Evolutionary conservation across 2,113 vertebrate species (phyloP), one percentile per base, ranked within the genome.

Genomic region (Megatriorchis doriae): DNA sequence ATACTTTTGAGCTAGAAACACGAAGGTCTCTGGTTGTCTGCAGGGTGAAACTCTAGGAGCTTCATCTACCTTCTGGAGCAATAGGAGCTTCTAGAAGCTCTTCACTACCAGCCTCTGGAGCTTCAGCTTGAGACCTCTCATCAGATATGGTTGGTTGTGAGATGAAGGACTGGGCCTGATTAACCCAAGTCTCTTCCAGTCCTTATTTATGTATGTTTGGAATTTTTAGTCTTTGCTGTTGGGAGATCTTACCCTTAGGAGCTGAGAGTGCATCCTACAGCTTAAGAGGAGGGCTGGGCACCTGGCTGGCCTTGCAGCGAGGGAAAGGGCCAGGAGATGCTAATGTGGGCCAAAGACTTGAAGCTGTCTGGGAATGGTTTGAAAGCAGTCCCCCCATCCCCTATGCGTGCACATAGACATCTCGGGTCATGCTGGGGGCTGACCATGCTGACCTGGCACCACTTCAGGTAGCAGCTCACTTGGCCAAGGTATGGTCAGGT

Each of bases 341-440:
- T n/a, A 32, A n/a, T 2, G 2, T 1, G 10, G n/a, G 9, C 29
- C 27, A 42, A 47, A 73, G 53, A 85, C 65, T 2, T 3, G 2
- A 26, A 42, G 50, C 10, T 42, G 15, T 1, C 27, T 52, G 56
- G 36, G 56, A 31, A 34, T 3, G 9, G n/a, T 65, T 61, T 50
- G 61, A 45, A 66, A 61, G 45, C 4, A 2, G 22, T 59, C 0
- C 23, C 9, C 9, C 1, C 12, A n/a, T 4, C 21, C 8, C 13
- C 18, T 40, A 0, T 12, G 16, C 0, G 3, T n/a, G 38, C n/a
- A 23, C 16, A 1, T 8, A 31, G 42, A 26, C 16, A 36, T 1
- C 11, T 29, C 1, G 4, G 10, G 9, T 34, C 55, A 52, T 9
- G 7, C 31, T 0, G 1, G 16, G 20, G 36, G 16, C 62, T 80